Evolutionary conservation across 2,888 invertebrate species (phyloP).

Genomic region (Drosophila multiciliata): DNA sequence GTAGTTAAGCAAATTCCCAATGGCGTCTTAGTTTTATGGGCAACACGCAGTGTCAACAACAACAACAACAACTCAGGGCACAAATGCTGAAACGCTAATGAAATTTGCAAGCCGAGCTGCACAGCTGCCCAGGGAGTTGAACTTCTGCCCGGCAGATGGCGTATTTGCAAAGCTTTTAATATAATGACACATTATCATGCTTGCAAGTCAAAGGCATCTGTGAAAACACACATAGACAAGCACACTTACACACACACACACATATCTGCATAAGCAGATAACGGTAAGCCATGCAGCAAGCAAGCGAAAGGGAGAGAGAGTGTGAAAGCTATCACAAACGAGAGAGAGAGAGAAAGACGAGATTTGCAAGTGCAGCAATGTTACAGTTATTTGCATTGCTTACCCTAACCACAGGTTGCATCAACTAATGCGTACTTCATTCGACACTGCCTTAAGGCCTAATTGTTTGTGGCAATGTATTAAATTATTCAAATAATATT

Average conservation of each 20-base stretch:
- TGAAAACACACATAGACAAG: slow-evolving; percentile 24
- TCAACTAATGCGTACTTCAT: slow-evolving; percentile 10
- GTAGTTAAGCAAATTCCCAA: slow-evolving; percentile 61
- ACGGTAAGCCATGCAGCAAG: slow-evolving; percentile 9
- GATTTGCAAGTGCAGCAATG: slow-evolving; percentile 8
- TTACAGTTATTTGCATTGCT: slow-evolving; percentile 24
- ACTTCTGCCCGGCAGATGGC: slow-evolving; percentile 61
- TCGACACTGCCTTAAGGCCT: background rate
- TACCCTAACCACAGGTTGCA: slow-evolving; percentile 14
- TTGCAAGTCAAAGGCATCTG: slow-evolving; percentile 62
- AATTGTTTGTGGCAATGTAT: background rate
- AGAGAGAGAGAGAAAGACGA: background rate
- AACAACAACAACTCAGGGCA: slow-evolving; percentile 29
- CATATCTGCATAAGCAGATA: slow-evolving; percentile 55
- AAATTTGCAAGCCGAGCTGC: slow-evolving; percentile 62
- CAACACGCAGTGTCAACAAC: slow-evolving; percentile 42
- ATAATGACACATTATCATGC: slow-evolving; percentile 80
- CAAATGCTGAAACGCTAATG: slow-evolving; percentile 68
- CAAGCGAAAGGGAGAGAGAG: slow-evolving; percentile 7
- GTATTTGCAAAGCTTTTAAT: slow-evolving; percentile 82
- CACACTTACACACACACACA: slow-evolving; percentile 16
- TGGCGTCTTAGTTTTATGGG: slow-evolving; percentile 72
- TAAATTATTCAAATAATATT: background rate
- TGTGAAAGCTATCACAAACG: background rate
- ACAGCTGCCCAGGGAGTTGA: slow-evolving; percentile 52